Evolutionary conservation across 2,888 invertebrate genomes (phyloP).

Genomic region (Acleris literana): DNA sequence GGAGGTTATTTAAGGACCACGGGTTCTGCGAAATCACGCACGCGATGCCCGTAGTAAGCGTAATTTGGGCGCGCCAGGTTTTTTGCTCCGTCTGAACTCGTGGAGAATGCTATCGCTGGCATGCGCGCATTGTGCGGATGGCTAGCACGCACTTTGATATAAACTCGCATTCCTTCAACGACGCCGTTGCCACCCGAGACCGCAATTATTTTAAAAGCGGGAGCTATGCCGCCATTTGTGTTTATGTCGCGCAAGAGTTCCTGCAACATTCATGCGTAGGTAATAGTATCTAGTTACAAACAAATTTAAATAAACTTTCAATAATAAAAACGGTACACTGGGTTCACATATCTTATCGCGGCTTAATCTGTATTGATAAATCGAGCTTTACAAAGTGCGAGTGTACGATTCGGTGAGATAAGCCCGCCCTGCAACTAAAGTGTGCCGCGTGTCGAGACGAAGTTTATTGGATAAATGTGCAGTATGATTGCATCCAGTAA

Average conservation of each 20-base stretch:
- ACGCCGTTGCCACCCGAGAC: conserved; percentile 21
- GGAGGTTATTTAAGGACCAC: conserved; percentile 69
- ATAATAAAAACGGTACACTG: conserved; percentile 49
- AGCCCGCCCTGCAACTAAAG: conserved; percentile 39
- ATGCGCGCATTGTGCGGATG: conserved; percentile 22
- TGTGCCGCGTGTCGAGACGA: conserved; percentile 33
- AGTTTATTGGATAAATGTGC: conserved; percentile 30
- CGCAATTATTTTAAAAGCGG: conserved; percentile 29
- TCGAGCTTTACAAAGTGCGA: conserved; percentile 52
- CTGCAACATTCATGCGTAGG: not conserved
- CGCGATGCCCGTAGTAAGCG: conserved; percentile 65
- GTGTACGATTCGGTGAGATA: conserved; percentile 52
- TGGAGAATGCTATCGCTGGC: conserved; percentile 22
- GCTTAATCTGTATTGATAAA: conserved; percentile 58
- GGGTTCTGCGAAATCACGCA: conserved; percentile 73
- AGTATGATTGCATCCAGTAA: conserved; percentile 27
- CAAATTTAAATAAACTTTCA: conserved; percentile 41
- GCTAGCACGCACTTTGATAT: conserved; percentile 25
- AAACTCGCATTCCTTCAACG: conserved; percentile 23
- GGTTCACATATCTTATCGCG: conserved; percentile 53
- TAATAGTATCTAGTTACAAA: not conserved
- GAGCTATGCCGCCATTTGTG: conserved; percentile 16
- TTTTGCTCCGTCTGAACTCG: conserved; percentile 54
- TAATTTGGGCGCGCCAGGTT: conserved; percentile 58
- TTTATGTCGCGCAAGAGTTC: conserved; percentile 1